Conservation (phyloP, 2,113 vertebrate species). For the Elgaria multicarinata region DNA sequence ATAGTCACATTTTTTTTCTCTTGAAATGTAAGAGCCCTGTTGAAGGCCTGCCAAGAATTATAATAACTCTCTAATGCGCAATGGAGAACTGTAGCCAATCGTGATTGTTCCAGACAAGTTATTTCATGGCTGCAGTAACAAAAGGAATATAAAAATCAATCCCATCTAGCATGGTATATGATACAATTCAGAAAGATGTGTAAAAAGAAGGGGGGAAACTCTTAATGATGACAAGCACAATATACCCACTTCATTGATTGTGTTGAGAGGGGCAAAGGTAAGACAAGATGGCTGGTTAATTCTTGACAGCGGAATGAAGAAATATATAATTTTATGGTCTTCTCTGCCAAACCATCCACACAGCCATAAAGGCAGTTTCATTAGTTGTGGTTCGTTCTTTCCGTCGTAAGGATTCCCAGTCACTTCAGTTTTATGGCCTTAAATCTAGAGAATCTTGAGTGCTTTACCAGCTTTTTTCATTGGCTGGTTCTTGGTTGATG, state of each 20-base stretch:
- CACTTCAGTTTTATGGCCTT: conserved; percentile 15
- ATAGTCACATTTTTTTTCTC: conserved; percentile 53
- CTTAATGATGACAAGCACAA: conserved; percentile 31
- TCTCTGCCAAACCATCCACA: conserved; percentile 18
- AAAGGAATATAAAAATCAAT: conserved; percentile 59
- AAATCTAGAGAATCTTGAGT: not conserved
- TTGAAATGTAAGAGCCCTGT: conserved; percentile 71
- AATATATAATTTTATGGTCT: conserved; percentile 13
- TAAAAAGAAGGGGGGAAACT: not conserved
- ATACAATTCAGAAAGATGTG: conserved; percentile 34
- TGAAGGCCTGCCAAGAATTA: conserved; percentile 67
- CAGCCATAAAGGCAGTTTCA: not conserved
- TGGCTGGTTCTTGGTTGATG: not conserved
- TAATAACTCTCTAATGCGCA: conserved; percentile 73
- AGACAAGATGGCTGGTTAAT: conserved; percentile 1
- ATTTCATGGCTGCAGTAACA: conserved; percentile 48
- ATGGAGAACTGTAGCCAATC: conserved; percentile 61
- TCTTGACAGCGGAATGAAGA: not conserved
- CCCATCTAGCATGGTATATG: conserved; percentile 46
- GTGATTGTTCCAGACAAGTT: conserved; percentile 64
- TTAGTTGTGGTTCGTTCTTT: conserved; percentile 15
- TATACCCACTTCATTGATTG: conserved; percentile 33
- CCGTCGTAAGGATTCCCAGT: conserved; percentile 3
- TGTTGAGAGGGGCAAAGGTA: conserved; percentile 35
- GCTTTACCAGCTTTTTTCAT: conserved; percentile 16